Evolutionary conservation across 2,113 vertebrate species (phyloP), one percentile per base, ranked within the genome.

Genomic region (Mirza zaza): DNA sequence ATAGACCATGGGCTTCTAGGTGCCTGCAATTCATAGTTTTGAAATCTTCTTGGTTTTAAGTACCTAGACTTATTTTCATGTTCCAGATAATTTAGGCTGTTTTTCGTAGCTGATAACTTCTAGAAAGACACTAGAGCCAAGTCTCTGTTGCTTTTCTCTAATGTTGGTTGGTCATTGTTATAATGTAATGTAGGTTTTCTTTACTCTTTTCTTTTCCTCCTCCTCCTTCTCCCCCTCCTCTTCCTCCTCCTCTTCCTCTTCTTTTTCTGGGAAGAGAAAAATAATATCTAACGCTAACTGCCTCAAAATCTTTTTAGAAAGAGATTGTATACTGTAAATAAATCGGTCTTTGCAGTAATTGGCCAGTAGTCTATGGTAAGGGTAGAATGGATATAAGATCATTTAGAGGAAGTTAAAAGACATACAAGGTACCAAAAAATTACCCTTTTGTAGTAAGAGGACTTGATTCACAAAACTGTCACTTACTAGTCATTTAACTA

Each of bases 31-130:
- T 77, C 10, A 6, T 63, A 71, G 15, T 87, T 63, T 91, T 83
- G 4, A 68, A 92, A 61, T 52, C 3, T 63, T 88, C 65, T 79
- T 83, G 45, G 57, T 84, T 96, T 77, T 79, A 79, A 68, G 29
- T 67, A 80, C 4, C 3, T 87, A 71, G 39, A 85, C 8, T 82
- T 36, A 55, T 39, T 83, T 89, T 89, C 45, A 61, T 57, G 13
- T 93, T 96, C 63, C 42, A 79, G 48, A 59, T 8, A 23, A 73
- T 68, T 93, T 52, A 23, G 20, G 39, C 18, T 82, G 10, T n/a
- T 92, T 94, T 95, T 85, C 48, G 65, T 94, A 77, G 15, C 45
- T 50, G 29, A 67, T 94, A 50, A 87, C 13, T 39, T 79, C 27
- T 80, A 81, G 57, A 77, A 87, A 75, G 57, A 73, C 15, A n/a